Percentiles rank a stretch among this genome's conserved stretches.
These are phyloP conservation scores for Tamandua tetradactyla DNA, from an alignment of 2,797 vertebrate genomes.

Conservation along the genomic window DNA sequence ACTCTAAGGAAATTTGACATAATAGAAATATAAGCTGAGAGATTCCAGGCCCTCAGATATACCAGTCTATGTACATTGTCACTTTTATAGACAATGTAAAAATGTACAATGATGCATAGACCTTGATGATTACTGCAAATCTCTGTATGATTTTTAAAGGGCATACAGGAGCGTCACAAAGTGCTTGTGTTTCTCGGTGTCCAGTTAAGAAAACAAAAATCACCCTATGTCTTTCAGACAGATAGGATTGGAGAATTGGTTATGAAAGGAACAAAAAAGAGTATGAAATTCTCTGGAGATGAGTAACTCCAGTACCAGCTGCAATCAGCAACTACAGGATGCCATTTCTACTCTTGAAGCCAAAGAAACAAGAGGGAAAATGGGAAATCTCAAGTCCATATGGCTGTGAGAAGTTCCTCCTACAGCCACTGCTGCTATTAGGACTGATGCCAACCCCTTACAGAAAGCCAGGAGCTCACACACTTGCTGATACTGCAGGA, in stretches of 20 bases:
- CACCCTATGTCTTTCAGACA: background rate
- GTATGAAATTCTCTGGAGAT: background rate
- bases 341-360: rapidly evolving
- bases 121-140: background rate
- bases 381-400: rapidly evolving
- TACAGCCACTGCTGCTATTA: rapidly evolving
- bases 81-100: background rate
- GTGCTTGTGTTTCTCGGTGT: background rate
- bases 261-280: background rate
- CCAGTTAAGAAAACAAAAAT: background rate
- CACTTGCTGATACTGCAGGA: background rate
- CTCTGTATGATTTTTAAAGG: background rate
- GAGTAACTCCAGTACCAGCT: background rate
- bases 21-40: background rate
- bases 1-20: background rate
- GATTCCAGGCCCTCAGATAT: background rate
- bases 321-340: background rate
- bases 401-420: background rate
- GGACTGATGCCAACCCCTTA: rapidly evolving
- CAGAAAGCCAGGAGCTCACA: background rate
- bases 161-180: background rate
- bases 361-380: background rate
- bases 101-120: background rate
- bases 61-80: background rate
- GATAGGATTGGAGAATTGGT: background rate